A percentile compares a stretch with the other conserved stretches of the same genome.
These are phyloP conservation scores for Drosophila barbarae DNA, from an alignment of 2,888 invertebrate species.

Conservation along the genomic window DNA sequence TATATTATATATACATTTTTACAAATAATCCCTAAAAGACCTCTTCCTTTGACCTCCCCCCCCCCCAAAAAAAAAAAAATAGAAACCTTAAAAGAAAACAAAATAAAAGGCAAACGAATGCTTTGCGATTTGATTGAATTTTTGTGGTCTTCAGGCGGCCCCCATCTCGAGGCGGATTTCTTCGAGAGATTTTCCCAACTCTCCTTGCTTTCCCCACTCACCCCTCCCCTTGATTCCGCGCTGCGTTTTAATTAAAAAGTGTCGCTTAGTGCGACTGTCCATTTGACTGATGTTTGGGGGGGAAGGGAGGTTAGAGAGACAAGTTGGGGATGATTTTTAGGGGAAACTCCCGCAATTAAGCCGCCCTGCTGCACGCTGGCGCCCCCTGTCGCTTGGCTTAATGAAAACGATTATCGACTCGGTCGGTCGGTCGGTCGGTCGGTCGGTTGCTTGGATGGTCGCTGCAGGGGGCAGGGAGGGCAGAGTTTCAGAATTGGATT, in stretches of 20 bases:
- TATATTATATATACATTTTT: neutral
- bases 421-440: neutral
- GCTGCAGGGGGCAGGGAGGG: too few species aligned
- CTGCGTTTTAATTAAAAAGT: conserved; percentile 73
- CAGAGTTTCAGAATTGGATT: conserved; percentile 2
- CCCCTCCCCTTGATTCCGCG: conserved; percentile 38
- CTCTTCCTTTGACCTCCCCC: neutral
- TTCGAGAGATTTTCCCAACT: conserved; percentile 8
- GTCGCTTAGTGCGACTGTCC: conserved; percentile 68
- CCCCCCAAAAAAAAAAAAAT: too few species aligned
- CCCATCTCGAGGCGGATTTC: conserved; percentile 6
- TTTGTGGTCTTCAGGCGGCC: conserved; percentile 53
- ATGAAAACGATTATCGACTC: conserved; percentile 71
- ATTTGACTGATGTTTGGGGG: conserved; percentile 61
- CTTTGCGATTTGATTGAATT: conserved; percentile 67
- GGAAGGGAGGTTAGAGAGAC: neutral
- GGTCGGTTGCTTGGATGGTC: too few species aligned
- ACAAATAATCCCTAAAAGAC: neutral
- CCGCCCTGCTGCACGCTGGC: conserved; percentile 43
- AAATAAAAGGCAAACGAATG: neutral
- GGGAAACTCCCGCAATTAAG: conserved; percentile 56
- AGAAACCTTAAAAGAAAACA: conserved; percentile 7
- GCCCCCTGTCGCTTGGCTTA: conserved; percentile 58
- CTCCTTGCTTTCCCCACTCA: too few species aligned
- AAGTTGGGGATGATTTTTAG: neutral